A percentile compares a stretch with the other conserved stretches of the same genome.
phyloP scores from a whole-genome alignment of 2,888 invertebrate species.

The Leptopilina myrica region DNA sequence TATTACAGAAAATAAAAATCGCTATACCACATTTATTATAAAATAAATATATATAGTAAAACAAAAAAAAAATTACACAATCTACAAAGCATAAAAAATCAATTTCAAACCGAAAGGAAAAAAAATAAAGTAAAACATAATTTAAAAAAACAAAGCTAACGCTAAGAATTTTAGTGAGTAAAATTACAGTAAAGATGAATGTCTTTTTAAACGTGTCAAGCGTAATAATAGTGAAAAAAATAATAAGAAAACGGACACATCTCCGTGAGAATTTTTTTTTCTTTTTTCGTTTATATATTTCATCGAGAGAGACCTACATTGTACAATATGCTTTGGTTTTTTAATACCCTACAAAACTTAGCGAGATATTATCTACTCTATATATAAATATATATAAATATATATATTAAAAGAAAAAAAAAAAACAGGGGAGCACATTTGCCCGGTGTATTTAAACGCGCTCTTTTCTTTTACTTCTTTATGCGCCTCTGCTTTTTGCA shows the following conservation, averaged over 20 bases:
- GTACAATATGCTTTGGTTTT: conserved; percentile 48
- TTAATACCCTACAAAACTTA: conserved; percentile 50
- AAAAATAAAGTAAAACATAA: conserved; percentile 56
- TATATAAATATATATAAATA: conserved; percentile 48
- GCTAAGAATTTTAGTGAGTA: conserved; percentile 58
- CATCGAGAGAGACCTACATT: conserved; percentile 44
- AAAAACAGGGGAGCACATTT: conserved; percentile 59
- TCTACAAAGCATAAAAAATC: conserved; percentile 51
- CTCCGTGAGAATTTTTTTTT: conserved; percentile 48
- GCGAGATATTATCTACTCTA: conserved; percentile 63
- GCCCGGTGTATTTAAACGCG: conserved; percentile 58
- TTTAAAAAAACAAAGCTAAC: conserved; percentile 54
- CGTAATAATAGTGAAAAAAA: conserved; percentile 19
- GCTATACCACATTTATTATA: conserved; percentile 47
- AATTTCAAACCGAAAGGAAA: conserved; percentile 36
- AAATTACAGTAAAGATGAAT: conserved; percentile 58
- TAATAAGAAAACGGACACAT: conserved; percentile 45
- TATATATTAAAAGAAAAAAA: too few species aligned
- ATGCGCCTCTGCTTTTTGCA: neutral
- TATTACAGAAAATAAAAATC: conserved; percentile 44
- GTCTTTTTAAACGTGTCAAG: conserved; percentile 57
- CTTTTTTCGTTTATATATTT: conserved; percentile 37
- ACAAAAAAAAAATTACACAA: conserved; percentile 46
- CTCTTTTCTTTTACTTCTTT: conserved; percentile 2
- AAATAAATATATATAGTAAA: too few species aligned